Evolutionary conservation across 2,113 vertebrate genomes (phyloP), one percentile per base, ranked within the genome.

Genomic region (Megaleporinus macrocephalus): DNA sequence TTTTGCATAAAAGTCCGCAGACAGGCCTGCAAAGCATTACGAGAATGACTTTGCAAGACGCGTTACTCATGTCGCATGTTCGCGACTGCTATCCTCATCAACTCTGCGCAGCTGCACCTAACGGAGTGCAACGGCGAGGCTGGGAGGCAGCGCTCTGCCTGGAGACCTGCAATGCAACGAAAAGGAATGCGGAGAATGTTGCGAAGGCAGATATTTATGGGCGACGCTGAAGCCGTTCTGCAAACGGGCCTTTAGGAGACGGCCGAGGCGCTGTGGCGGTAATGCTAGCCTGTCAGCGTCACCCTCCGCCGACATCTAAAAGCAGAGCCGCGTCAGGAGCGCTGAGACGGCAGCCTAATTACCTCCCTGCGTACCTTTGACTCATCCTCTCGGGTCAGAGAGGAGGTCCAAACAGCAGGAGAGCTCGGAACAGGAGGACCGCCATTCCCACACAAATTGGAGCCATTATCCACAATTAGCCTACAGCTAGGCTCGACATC

Each of bases 381-480:
- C 63, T 49, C 62, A 36, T 81, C 49, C 1, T 57, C 55, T 69
- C 14, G 29, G 55, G 57, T 72, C 68, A 44, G 68, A 47, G 30
- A 62, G 66, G 27, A 51, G 29, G 41, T 26, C 36, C 16, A 30
- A 15, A 71, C 27, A 33, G 74, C 68, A 69, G 61, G 15, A 49
- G 13, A 49, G 41, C 24, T 63, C 18, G 9, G 36, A 81, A 63
- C 49, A 22, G 75, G 41, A 76, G 78, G 11, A 30, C 15, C 4
- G 33, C 20, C 27, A 18, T 82, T 85, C 84, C 75, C 79, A 85
- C 70, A 70, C 75, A 85, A 53, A 82, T 82, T 81, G 79, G 75
- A 5, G 65, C 72, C 33, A 76, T 79, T 78, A 83, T 85, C 84
- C 79, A 66, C 81, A 83, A 85, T 85, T 83, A 85, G 47, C 30